Percentiles rank a stretch among this genome's conserved stretches.
Evolutionary conservation across 2,113 vertebrate genomes (phyloP).

Genomic region (Raja brachyura): DNA sequence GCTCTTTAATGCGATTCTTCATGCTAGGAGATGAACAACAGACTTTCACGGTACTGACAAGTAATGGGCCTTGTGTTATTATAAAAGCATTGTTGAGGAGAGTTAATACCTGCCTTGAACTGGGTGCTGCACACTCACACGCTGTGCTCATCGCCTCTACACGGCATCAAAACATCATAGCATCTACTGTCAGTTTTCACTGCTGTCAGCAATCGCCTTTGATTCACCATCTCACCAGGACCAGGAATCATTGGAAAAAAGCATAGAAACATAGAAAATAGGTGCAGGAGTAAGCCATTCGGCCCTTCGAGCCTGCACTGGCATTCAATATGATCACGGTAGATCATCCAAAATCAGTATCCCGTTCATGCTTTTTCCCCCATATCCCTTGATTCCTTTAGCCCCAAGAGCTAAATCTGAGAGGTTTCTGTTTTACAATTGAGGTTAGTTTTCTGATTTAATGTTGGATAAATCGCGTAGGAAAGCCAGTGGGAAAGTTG

Average conservation of each 20-base stretch:
- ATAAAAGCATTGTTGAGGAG: neutral
- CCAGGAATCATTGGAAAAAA: neutral
- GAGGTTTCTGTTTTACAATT: neutral
- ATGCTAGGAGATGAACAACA: slow-evolving; percentile 11
- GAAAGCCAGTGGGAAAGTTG: neutral
- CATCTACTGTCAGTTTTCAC: neutral
- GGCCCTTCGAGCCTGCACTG: too few relatives aligned
- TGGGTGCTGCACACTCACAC: neutral
- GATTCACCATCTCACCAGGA: neutral
- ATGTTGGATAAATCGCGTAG: neutral
- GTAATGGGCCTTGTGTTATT: slow-evolving; percentile 28
- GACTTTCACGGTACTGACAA: slow-evolving; percentile 4
- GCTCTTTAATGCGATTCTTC: neutral
- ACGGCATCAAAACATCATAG: neutral
- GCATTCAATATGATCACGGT: too few relatives aligned
- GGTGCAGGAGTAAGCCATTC: too few relatives aligned
- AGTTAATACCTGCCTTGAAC: slow-evolving; percentile 2
- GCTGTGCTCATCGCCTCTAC: slow-evolving; percentile 6
- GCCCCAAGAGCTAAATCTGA: too few relatives aligned
- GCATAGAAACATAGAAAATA: too few relatives aligned
- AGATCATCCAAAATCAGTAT: too few relatives aligned
- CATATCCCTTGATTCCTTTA: too few relatives aligned
- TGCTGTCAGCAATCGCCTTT: neutral
- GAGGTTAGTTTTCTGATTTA: neutral
- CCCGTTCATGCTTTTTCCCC: too few relatives aligned